Percentiles rank a stretch among this genome's conserved stretches.
phyloP scores from a whole-genome alignment of 2,797 vertebrate genomes.

The Buphagus erythrorhynchus region DNA sequence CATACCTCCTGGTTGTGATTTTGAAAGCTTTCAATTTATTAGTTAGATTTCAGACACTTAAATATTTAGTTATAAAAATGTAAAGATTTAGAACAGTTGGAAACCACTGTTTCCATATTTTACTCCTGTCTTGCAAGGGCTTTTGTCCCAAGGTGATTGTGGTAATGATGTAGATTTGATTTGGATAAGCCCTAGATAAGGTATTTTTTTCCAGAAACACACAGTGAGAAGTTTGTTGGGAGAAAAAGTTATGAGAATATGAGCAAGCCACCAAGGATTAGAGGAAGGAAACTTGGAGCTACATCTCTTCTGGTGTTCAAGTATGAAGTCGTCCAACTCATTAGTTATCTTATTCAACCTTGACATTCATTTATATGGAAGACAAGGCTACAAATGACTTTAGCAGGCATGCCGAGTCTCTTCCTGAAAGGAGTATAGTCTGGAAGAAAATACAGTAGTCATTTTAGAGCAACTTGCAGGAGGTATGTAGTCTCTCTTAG shows the following conservation, averaged over 20 bases:
- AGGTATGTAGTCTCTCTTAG: background rate
- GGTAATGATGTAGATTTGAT: background rate
- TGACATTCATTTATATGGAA: conserved; percentile 33
- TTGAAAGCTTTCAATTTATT: conserved; percentile 43
- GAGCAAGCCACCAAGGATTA: conserved; percentile 28
- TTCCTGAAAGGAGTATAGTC: conserved; percentile 9
- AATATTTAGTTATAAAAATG: conserved; percentile 23
- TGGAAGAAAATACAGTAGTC: conserved; percentile 23
- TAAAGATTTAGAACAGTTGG: conserved; percentile 15
- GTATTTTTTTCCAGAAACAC: conserved; percentile 31
- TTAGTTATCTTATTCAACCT: conserved; percentile 61
- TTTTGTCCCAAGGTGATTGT: conserved; percentile 17
- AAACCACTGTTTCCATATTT: conserved; percentile 9
- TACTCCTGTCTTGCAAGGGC: background rate
- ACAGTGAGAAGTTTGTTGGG: background rate
- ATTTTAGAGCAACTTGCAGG: conserved; percentile 1
- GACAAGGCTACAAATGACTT: conserved; percentile 38
- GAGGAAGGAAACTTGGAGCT: conserved; percentile 47
- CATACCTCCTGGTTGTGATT: conserved; percentile 25
- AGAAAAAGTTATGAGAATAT: background rate
- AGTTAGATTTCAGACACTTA: conserved; percentile 16
- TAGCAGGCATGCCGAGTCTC: background rate
- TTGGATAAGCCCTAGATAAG: conserved; percentile 12
- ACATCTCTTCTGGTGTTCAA: conserved; percentile 5
- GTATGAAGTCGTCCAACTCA: conserved; percentile 27